Evolutionary conservation across 2,113 vertebrate species (phyloP), one percentile per base, ranked within the genome.

Genomic region (Corythornis madagascariensis): DNA sequence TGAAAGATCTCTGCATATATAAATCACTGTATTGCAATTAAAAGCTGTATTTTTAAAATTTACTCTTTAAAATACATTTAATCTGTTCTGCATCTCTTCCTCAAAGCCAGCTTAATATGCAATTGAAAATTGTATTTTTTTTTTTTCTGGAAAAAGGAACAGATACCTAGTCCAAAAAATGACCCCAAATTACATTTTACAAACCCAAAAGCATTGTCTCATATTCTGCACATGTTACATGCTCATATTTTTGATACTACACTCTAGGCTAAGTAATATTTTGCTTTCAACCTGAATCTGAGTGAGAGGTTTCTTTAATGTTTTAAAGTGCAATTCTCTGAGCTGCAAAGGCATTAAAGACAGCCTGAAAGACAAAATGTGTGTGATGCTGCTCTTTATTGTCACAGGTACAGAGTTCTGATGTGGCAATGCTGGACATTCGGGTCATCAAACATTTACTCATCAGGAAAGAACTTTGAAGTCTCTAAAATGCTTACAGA

Each of bases 371-470:
- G 83, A 91, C 65, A 61, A 66, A 81, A 19, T 66, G 52, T 61
- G 57, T 93, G 84, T 1, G 25, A 89, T 91, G 78, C 72, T 93
- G 75, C 86, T 95, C 82, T 97, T 97, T 97, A 94, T 96, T 97
- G 94, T 96, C 87, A 92, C 91, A 94, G 87, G 90, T 94, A 97
- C 95, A 96, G 90, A 92, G 86, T 72, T 82, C 26, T 72, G 71
- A 50, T 19, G 74, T 91, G 89, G 86, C 69, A 78, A 83, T 29
- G 65, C 61, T 95, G 95, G 80, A 92, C 81, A 89, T 85, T 95
- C 7, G 35, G 74, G 59, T 88, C 75, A 92, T 38, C 4, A 9
- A 93, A 95, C 83, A 92, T 81, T 88, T 93, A 96, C 2, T 0
- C 13, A 73, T 59, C 20, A 16, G 65, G 48, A 92, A 92, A 92